These are phyloP conservation scores for Chelidonichthys spinosus DNA, from an alignment of 2,797 vertebrate genomes.

Conservation along the genomic window DNA sequence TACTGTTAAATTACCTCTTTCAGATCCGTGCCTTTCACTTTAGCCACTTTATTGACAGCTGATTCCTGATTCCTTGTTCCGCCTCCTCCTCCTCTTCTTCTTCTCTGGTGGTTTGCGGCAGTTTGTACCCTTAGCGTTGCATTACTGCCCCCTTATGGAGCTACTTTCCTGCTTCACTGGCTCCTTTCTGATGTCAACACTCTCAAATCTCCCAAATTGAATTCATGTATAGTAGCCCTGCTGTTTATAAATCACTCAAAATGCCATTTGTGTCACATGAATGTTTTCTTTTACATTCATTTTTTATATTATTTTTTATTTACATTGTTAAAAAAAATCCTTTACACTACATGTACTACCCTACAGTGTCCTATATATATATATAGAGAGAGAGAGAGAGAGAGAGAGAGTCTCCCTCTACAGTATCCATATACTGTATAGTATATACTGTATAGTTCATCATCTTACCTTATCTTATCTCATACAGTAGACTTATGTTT, in stretches of 20 bases:
- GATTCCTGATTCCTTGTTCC: conserved; percentile 70
- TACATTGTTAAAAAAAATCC: conserved; percentile 7
- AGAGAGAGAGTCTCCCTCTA: too few relatives aligned
- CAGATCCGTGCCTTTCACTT: conserved; percentile 55
- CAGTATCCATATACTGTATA: background rate
- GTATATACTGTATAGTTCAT: too few relatives aligned
- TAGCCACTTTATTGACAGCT: conserved; percentile 77
- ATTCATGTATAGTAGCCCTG: background rate
- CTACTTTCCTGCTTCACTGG: background rate
- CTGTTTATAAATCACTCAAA: background rate
- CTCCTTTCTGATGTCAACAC: background rate
- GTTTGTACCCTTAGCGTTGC: background rate
- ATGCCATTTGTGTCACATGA: background rate
- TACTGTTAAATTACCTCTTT: conserved; percentile 47
- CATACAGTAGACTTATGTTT: background rate
- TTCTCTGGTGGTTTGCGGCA: background rate
- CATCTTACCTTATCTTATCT: too few relatives aligned
- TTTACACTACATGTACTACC: background rate
- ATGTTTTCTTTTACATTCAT: background rate
- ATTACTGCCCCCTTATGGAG: conserved; percentile 27
- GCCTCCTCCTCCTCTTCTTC: conserved; percentile 27
- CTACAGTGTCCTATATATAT: background rate
- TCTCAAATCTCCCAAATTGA: background rate
- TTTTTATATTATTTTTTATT: background rate
- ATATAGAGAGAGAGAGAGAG: too few relatives aligned